phyloP scores from a whole-genome alignment of 2,797 vertebrate genomes.

The Scolopax rusticola region DNA sequence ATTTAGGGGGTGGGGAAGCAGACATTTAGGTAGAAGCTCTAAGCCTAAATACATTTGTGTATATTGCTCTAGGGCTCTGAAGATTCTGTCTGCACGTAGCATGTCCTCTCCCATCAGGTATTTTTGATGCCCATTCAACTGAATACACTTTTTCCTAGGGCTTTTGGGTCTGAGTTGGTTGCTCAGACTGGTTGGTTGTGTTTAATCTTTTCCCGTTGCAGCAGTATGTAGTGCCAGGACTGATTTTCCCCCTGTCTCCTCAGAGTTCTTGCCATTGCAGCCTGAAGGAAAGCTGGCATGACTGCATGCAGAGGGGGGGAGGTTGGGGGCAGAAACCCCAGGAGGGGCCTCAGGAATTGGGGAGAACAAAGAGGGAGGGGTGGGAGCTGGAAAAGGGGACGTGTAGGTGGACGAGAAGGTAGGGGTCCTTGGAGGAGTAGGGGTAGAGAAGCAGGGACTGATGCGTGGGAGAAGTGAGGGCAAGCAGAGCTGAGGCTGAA shows the following conservation, averaged over 20 bases:
- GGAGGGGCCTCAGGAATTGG: not conserved
- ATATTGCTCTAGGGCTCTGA: not conserved
- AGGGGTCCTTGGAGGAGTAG: not conserved
- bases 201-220: not conserved
- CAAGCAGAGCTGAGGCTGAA: not conserved
- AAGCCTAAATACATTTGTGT: not conserved
- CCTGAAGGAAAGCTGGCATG: not conserved
- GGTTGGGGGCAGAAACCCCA: not conserved
- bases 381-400: not conserved
- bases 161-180: not conserved
- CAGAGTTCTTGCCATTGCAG: not conserved
- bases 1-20: not conserved
- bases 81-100: not conserved
- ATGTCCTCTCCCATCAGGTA: not conserved
- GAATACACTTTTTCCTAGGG: not conserved
- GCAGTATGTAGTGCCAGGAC: not conserved
- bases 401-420: not conserved
- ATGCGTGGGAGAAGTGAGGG: not conserved
- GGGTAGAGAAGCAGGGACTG: not conserved
- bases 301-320: fast-evolving
- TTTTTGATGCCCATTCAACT: not conserved
- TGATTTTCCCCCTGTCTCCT: not conserved
- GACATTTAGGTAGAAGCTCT: not conserved
- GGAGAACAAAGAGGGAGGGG: not conserved
- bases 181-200: not conserved